Evolutionary conservation across 2,113 vertebrate species (phyloP).

Genomic region (Anthoscopus minutus): DNA sequence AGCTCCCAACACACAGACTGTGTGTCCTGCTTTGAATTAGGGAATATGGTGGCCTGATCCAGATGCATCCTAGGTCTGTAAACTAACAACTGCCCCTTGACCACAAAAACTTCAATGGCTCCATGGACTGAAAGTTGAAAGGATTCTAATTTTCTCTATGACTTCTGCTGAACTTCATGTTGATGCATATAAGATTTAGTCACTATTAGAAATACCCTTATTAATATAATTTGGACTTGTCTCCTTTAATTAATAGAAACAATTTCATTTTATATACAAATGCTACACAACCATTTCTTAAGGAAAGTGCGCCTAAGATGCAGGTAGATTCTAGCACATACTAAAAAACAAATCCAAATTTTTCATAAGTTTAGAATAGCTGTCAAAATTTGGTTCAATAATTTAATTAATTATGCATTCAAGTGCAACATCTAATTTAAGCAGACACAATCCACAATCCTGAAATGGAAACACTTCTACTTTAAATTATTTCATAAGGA

Average conservation of each 20-base stretch:
- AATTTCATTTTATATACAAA: neutral
- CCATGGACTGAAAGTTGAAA: neutral
- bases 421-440: neutral
- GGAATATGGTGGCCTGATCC: neutral
- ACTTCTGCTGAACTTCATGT: neutral
- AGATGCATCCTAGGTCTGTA: neutral
- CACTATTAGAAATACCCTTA: neutral
- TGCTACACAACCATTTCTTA: neutral
- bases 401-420: neutral
- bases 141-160: neutral
- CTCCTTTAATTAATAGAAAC: neutral
- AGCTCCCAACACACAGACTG: neutral
- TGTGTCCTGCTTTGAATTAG: neutral
- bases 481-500: neutral
- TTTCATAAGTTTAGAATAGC: neutral
- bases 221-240: neutral
- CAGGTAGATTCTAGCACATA: neutral
- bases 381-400: neutral
- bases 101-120: neutral
- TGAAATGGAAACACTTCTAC: neutral
- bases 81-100: neutral
- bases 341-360: neutral
- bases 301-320: neutral
- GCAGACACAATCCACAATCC: neutral
- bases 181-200: neutral